phyloP scores from a whole-genome alignment of 2,797 vertebrate genomes.

The Channa striata region DNA sequence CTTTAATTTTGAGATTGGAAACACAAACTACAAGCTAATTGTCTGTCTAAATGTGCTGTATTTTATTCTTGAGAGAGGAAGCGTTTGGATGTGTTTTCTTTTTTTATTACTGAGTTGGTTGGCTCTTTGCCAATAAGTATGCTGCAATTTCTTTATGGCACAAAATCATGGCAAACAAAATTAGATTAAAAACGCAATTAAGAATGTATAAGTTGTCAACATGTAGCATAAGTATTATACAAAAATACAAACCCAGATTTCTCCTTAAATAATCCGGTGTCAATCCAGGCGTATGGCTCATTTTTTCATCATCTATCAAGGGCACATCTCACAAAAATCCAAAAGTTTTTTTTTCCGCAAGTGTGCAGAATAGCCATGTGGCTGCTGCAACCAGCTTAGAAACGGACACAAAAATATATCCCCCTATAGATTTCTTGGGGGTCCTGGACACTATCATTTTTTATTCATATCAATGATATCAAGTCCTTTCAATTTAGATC shows the following conservation, averaged over 20 bases:
- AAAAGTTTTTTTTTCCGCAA: slow-evolving; percentile 23
- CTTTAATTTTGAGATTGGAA: slow-evolving; percentile 25
- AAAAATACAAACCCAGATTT: slow-evolving; percentile 14
- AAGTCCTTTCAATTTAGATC: slow-evolving; percentile 70
- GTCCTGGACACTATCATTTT: slow-evolving; percentile 51
- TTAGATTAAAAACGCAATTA: slow-evolving; percentile 8
- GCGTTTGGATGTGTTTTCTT: slow-evolving; percentile 41
- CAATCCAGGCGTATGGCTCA: neutral
- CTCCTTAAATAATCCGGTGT: neutral
- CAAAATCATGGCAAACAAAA: slow-evolving; percentile 36
- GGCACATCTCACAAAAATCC: slow-evolving; percentile 18
- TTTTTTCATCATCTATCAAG: slow-evolving; percentile 34
- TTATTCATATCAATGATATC: slow-evolving; percentile 75
- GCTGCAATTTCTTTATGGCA: slow-evolving; percentile 29
- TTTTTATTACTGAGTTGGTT: slow-evolving; percentile 44
- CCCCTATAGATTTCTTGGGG: slow-evolving; percentile 43
- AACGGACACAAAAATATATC: slow-evolving; percentile 43
- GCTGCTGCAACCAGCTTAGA: slow-evolving; percentile 21
- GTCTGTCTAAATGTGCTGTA: slow-evolving; percentile 6
- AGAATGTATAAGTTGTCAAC: slow-evolving; percentile 7
- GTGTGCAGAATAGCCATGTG: slow-evolving; percentile 15
- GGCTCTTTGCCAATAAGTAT: slow-evolving; percentile 44
- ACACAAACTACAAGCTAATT: slow-evolving; percentile 13
- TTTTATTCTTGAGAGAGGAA: slow-evolving; percentile 22
- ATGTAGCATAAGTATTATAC: neutral